phyloP scores from a whole-genome alignment of 2,797 vertebrate species.

The Neopelma chrysocephalum region DNA sequence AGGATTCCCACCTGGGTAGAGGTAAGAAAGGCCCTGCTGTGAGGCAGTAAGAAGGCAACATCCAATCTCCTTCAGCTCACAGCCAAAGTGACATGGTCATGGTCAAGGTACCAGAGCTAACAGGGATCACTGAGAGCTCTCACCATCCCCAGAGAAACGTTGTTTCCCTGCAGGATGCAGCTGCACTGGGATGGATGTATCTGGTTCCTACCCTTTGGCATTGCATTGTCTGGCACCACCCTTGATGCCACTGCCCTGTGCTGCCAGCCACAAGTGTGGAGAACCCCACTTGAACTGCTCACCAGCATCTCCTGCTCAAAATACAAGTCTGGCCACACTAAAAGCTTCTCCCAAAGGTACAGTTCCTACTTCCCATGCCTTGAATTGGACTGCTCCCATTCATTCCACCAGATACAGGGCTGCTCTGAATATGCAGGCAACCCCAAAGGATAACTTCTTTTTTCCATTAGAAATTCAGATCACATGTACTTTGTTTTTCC shows the following conservation, averaged over 20 bases:
- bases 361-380: background rate
- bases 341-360: background rate
- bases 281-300: background rate
- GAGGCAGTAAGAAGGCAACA: background rate
- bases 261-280: background rate
- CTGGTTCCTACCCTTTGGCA: background rate
- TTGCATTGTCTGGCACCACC: background rate
- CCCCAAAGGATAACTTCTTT: background rate
- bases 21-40: background rate
- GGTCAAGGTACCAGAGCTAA: background rate
- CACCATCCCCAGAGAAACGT: rapidly evolving
- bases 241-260: background rate
- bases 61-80: background rate
- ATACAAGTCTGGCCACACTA: background rate
- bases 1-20: constrained; percentile 86
- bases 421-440: background rate
- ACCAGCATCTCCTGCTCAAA: background rate
- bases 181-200: background rate
- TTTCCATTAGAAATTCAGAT: constrained; percentile 18
- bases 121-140: rapidly evolving
- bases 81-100: rapidly evolving
- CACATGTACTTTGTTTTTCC: background rate
- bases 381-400: background rate
- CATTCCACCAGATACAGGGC: background rate
- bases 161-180: background rate